These are phyloP conservation scores for Rutpela maculata DNA, from an alignment of 2,888 invertebrate genomes.

Conservation along the genomic window DNA sequence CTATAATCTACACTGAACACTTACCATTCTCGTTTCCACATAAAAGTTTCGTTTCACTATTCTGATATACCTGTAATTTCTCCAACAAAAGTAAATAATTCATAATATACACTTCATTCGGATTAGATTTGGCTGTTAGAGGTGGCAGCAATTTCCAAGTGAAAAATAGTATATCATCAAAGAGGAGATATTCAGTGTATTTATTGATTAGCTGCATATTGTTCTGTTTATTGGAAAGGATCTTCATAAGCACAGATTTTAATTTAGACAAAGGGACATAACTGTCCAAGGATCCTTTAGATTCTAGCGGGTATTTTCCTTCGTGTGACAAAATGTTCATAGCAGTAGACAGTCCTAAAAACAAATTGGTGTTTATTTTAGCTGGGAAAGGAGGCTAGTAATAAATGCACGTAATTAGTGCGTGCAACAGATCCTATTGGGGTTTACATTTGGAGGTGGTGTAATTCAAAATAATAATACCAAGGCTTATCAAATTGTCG, in stretches of 20 bases:
- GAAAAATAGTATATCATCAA: conserved; percentile 85
- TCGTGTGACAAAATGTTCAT: conserved; percentile 85
- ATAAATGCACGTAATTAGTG: no score
- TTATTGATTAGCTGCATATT: conserved; percentile 80
- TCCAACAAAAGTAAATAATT: conserved; percentile 70
- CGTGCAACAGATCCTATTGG: no score
- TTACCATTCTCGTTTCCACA: conserved; percentile 64
- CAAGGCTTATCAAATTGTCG: no score
- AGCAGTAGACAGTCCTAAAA: conserved; percentile 80
- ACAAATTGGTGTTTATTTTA: conserved; percentile 43
- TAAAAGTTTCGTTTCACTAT: conserved; percentile 64
- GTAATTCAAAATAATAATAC: no score
- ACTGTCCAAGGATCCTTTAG: conserved; percentile 74
- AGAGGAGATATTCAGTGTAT: conserved; percentile 85
- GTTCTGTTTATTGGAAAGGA: conserved; percentile 80
- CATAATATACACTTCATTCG: conserved; percentile 70
- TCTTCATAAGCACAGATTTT: conserved; percentile 80
- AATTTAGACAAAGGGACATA: conserved; percentile 82
- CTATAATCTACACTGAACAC: no score
- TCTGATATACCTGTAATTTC: conserved; percentile 67
- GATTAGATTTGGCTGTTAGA: conserved; percentile 77
- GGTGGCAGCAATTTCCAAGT: conserved; percentile 80
- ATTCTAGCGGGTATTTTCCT: conserved; percentile 81
- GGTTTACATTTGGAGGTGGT: no score
- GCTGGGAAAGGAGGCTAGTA: no score